phyloP scores from a whole-genome alignment of 1,140 invertebrate genomes.

The Dinoponera quadriceps region DNA sequence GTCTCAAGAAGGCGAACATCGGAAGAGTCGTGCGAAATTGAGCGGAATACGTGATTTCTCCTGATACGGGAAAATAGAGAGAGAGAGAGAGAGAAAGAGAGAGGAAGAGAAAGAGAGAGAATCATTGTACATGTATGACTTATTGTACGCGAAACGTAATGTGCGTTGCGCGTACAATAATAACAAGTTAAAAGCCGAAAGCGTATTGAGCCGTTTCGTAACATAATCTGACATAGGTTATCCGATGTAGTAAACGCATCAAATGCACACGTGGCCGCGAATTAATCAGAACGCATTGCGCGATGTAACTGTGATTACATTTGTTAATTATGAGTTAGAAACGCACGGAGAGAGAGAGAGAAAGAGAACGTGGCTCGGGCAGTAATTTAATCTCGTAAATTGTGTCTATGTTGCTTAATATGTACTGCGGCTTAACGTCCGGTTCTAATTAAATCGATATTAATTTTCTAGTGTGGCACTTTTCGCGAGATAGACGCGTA shows the following conservation, averaged over 20 bases:
- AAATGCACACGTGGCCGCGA: conserved; percentile 17
- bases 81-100: no score
- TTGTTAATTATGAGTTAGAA: conserved; percentile 43
- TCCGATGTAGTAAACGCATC: conserved; percentile 22
- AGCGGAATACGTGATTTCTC: not conserved
- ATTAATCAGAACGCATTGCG: conserved; percentile 27
- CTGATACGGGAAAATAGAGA: not conserved
- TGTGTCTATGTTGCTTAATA: conserved; percentile 8
- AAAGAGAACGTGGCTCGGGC: not conserved
- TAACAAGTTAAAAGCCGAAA: conserved; percentile 19
- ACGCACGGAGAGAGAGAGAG: not conserved
- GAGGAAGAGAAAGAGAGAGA: no score
- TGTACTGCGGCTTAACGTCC: not conserved
- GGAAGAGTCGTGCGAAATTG: not conserved
- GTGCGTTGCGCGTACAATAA: not conserved
- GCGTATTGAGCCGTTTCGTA: conserved; percentile 1
- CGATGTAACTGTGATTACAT: conserved; percentile 47
- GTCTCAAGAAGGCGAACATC: not conserved
- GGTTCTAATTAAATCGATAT: conserved; percentile 30
- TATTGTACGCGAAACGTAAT: not conserved
- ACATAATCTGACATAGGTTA: conserved; percentile 16
- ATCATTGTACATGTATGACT: no score
- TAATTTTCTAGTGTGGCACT: not conserved
- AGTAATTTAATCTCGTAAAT: conserved; percentile 40
- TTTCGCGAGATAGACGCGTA: not conserved